Evolutionary conservation across 2,797 vertebrate species (phyloP).

Genomic region (Holocentrus rufus): DNA sequence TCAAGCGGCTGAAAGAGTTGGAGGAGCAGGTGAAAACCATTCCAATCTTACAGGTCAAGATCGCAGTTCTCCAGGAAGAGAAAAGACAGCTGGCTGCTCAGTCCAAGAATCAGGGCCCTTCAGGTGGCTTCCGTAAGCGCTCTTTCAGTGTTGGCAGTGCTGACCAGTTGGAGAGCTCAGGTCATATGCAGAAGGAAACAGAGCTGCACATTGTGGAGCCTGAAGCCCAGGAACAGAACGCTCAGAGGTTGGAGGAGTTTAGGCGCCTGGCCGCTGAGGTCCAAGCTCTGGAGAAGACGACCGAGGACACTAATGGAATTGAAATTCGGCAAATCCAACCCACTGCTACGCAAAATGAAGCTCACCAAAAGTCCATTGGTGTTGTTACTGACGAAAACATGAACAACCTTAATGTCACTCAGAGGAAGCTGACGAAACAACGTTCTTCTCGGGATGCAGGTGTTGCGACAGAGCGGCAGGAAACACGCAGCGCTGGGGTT

Average conservation of each 20-base stretch:
- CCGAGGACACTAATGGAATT: slow-evolving; percentile 78
- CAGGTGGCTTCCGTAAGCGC: slow-evolving; percentile 86
- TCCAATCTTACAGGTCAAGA: slow-evolving; percentile 97
- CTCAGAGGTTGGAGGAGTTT: slow-evolving; percentile 91
- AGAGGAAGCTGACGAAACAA: slow-evolving; percentile 66
- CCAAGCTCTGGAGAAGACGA: slow-evolving; percentile 91
- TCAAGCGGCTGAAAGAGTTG: slow-evolving; percentile 93
- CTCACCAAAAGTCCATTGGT: slow-evolving; percentile 84
- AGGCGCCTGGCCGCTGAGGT: slow-evolving; percentile 92
- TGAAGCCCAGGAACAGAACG: slow-evolving; percentile 85
- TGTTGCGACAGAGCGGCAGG: slow-evolving; percentile 80
- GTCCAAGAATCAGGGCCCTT: slow-evolving; percentile 85
- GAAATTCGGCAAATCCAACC: slow-evolving; percentile 30
- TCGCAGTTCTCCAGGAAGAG: slow-evolving; percentile 96
- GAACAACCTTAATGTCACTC: slow-evolving; percentile 80
- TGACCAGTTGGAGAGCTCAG: slow-evolving; percentile 88
- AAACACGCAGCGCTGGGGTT: slow-evolving; percentile 79
- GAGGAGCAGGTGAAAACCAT: slow-evolving; percentile 97
- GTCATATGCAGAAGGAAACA: slow-evolving; percentile 80
- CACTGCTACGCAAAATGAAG: slow-evolving; percentile 53
- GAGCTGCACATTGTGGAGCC: slow-evolving; percentile 91
- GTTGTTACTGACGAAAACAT: slow-evolving; percentile 88
- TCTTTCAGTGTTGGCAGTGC: slow-evolving; percentile 95
- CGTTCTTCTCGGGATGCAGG: slow-evolving; percentile 77
- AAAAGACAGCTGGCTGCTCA: slow-evolving; percentile 91